A percentile compares a stretch with the other conserved stretches of the same genome.
phyloP scores from a whole-genome alignment of 2,888 invertebrate species.

The Philereme vetulata region DNA sequence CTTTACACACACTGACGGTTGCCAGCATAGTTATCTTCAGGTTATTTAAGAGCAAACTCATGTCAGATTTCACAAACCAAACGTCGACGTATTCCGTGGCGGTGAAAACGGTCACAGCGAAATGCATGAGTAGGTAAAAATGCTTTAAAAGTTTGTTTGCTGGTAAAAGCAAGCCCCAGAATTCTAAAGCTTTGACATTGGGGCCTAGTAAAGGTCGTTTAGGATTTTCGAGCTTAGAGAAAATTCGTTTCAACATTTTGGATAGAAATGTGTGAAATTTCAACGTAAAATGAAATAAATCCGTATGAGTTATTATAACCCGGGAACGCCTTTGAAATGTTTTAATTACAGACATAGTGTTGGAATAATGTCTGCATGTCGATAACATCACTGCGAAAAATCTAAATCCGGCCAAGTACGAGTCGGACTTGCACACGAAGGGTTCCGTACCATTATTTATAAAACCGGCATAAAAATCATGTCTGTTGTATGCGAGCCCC shows the following conservation, averaged over 20 bases:
- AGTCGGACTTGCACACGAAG: no score
- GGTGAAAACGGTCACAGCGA: slow-evolving; percentile 60
- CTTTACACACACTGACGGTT: slow-evolving; percentile 65
- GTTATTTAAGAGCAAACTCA: slow-evolving; percentile 65
- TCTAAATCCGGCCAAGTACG: no score
- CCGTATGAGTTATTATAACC: slow-evolving; percentile 10
- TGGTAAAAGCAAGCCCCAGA: slow-evolving; percentile 73
- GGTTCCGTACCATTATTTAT: no score
- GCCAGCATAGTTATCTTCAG: slow-evolving; percentile 71
- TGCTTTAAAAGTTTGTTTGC: slow-evolving; percentile 46
- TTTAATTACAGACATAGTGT: slow-evolving; percentile 26
- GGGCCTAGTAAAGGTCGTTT: slow-evolving; percentile 67
- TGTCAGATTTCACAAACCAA: slow-evolving; percentile 66
- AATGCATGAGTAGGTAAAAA: slow-evolving; percentile 63
- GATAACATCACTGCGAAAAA: no score
- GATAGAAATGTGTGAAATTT: slow-evolving; percentile 18
- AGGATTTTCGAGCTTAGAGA: slow-evolving; percentile 63
- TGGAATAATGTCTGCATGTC: slow-evolving; percentile 4
- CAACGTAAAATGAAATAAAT: slow-evolving; percentile 19
- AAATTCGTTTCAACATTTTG: slow-evolving; percentile 33
- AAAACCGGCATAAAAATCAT: no score
- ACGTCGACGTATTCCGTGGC: slow-evolving; percentile 68
- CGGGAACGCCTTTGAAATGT: slow-evolving; percentile 23
- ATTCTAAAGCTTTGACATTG: slow-evolving; percentile 64
- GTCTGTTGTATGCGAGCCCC: no score